Conservation (phyloP, 2,113 vertebrate species). For the Rhynchomys soricoides region DNA sequence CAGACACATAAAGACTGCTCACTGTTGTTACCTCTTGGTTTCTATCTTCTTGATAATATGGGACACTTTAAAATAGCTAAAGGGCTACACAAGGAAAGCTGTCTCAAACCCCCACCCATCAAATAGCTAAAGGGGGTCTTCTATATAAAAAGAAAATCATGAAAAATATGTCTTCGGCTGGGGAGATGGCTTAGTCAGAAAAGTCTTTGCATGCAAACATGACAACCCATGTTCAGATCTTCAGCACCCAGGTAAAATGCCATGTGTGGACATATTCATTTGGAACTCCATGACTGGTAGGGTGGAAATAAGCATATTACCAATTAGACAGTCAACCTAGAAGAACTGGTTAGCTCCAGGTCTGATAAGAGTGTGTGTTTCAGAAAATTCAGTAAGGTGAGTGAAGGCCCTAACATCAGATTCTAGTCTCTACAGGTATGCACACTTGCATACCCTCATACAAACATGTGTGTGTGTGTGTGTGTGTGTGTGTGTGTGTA, state of each 20-base stretch:
- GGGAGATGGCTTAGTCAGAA: background rate
- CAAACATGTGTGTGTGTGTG: no score
- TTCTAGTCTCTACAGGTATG: background rate
- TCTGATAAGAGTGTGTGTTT: background rate
- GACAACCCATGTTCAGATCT: background rate
- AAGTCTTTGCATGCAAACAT: background rate
- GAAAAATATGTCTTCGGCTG: background rate
- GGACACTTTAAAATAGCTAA: background rate
- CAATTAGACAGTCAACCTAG: no score
- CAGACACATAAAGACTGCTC: background rate
- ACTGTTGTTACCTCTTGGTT: background rate
- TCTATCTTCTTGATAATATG: background rate
- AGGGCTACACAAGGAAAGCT: background rate
- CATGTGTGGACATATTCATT: background rate
- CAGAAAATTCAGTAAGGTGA: background rate
- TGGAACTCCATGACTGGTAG: background rate
- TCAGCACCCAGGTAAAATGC: background rate
- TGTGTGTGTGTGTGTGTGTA: no score
- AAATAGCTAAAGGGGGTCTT: background rate
- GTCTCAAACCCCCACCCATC: background rate
- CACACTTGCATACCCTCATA: background rate
- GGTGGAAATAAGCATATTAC: background rate
- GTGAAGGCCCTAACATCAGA: background rate
- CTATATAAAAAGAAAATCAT: background rate
- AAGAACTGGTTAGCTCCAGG: background rate